Percentiles rank a stretch among this genome's conserved stretches.
Evolutionary conservation across 2,888 invertebrate species (phyloP).

Genomic region (Melangyna quadrimaculata): DNA sequence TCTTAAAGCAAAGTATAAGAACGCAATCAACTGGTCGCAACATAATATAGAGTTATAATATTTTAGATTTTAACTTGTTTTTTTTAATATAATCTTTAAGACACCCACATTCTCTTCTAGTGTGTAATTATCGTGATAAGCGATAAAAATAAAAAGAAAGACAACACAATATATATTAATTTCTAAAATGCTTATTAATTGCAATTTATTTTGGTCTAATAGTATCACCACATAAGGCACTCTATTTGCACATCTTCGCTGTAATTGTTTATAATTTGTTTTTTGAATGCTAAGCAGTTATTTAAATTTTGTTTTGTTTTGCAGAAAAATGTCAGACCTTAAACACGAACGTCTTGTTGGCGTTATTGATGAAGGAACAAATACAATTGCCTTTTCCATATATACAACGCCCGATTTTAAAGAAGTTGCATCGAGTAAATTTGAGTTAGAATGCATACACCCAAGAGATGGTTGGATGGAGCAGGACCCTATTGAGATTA

Average conservation of each 20-base stretch:
- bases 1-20: too few relatives aligned
- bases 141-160: too few relatives aligned
- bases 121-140: too few relatives aligned
- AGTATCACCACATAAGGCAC: too few relatives aligned
- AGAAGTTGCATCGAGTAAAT: conserved; percentile 90
- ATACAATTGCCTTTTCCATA: conserved; percentile 91
- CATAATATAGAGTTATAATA: too few relatives aligned
- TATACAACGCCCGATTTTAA: conserved; percentile 89
- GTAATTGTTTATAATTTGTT: background rate
- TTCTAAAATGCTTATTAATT: too few relatives aligned
- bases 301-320: conserved; percentile 1
- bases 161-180: too few relatives aligned
- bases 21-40: too few relatives aligned
- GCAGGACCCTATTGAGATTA: conserved; percentile 93
- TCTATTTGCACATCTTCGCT: background rate
- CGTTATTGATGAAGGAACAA: conserved; percentile 98
- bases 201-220: too few relatives aligned
- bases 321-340: conserved; percentile 59
- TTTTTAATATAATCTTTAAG: too few relatives aligned
- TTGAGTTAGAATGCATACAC: conserved; percentile 89
- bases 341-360: conserved; percentile 85
- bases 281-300: background rate
- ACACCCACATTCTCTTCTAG: too few relatives aligned
- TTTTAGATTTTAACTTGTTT: too few relatives aligned
- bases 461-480: conserved; percentile 97